phyloP scores from a whole-genome alignment of 2,888 invertebrate genomes.

The Geotrupes spiniger region DNA sequence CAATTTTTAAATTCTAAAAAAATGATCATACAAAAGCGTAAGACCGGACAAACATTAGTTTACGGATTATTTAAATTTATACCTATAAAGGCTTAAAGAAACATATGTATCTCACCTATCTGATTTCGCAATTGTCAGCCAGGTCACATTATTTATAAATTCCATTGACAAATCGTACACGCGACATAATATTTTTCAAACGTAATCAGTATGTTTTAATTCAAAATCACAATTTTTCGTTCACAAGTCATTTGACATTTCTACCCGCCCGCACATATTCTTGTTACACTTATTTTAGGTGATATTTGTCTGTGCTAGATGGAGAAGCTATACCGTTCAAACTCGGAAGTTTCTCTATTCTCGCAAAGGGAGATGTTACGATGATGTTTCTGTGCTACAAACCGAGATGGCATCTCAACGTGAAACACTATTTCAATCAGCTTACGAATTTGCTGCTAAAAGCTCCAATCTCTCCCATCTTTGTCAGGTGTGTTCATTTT shows the following conservation, averaged over 20 bases:
- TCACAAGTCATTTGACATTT: not conserved
- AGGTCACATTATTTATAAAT: too few species aligned
- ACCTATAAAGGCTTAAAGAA: not conserved
- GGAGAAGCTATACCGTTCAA: too few species aligned
- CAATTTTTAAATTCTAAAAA: not conserved
- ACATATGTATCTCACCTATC: conserved; percentile 1
- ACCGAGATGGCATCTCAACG: not conserved
- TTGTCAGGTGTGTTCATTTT: conserved; percentile 8
- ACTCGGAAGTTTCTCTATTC: too few species aligned
- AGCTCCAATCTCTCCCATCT: conserved; percentile 7
- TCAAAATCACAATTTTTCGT: not conserved
- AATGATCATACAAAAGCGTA: not conserved
- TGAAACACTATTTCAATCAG: not conserved
- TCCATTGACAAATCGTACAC: too few species aligned
- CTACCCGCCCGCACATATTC: conserved; percentile 2
- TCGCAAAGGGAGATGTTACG: too few species aligned
- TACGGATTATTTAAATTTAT: not conserved
- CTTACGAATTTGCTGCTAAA: not conserved
- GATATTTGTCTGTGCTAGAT: conserved; percentile 1
- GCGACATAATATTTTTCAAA: too few species aligned
- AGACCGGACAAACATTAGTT: not conserved
- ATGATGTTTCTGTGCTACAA: too few species aligned
- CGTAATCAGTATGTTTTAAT: too few species aligned
- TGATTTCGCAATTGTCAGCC: too few species aligned
- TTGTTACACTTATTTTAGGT: not conserved